A percentile compares a stretch with the other conserved stretches of the same genome.
Conservation (phyloP, 2,888 invertebrate species). For the Aspidiotus destructor region DNA sequence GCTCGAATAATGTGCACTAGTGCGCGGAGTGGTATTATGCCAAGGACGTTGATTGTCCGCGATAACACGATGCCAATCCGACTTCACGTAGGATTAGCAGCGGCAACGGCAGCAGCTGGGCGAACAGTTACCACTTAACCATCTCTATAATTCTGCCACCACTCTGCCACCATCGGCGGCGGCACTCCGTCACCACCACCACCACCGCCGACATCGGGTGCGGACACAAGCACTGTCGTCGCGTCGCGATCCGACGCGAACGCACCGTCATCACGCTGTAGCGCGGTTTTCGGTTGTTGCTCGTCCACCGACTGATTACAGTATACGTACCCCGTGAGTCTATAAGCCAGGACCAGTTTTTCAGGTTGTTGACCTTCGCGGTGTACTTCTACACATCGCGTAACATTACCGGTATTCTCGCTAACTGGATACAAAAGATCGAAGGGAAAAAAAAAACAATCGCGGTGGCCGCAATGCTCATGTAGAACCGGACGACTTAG, state of each 20-base stretch:
- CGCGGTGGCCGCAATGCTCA: neutral
- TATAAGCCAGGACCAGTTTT: neutral
- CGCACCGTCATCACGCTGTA: too few species aligned
- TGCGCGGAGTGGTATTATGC: slow-evolving; percentile 20
- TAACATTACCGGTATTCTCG: slow-evolving; percentile 1
- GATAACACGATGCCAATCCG: slow-evolving; percentile 6
- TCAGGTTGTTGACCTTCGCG: slow-evolving; percentile 4
- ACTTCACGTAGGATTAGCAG: neutral
- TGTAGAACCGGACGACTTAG: neutral
- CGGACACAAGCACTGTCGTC: too few species aligned
- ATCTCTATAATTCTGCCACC: neutral
- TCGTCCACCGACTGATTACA: neutral
- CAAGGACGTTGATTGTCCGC: slow-evolving; percentile 32
- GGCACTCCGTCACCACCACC: neutral
- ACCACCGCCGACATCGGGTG: too few species aligned
- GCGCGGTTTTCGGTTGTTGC: neutral
- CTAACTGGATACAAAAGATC: neutral
- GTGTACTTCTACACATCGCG: neutral
- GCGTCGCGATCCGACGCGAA: too few species aligned
- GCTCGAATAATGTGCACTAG: neutral
- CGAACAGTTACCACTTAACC: slow-evolving; percentile 1
- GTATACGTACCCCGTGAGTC: neutral
- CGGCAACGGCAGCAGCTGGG: slow-evolving; percentile 1
- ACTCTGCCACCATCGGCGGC: neutral
- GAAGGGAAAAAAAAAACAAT: neutral